A percentile compares a stretch with the other conserved stretches of the same genome.
These are phyloP conservation scores for Molanna angustata DNA, from an alignment of 2,888 invertebrate genomes.

Conservation along the genomic window DNA sequence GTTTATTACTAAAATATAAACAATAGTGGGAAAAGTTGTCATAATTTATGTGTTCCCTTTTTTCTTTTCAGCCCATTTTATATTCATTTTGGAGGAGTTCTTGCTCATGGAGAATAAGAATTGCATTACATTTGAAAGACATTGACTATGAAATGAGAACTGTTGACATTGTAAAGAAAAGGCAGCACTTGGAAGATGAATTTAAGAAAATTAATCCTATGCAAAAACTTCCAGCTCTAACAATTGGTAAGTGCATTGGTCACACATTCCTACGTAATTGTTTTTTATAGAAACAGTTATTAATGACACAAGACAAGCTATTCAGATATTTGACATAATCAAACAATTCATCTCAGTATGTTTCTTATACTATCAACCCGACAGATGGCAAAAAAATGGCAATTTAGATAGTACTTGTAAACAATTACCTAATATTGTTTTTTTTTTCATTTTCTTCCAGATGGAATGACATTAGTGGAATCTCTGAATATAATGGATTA, in stretches of 20 bases:
- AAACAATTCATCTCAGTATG: not conserved
- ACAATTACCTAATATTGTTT: not conserved
- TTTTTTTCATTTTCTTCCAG: slow-evolving; percentile 34
- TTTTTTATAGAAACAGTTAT: too few relatives aligned
- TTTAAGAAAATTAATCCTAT: slow-evolving; percentile 46
- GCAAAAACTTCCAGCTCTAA: slow-evolving; percentile 48
- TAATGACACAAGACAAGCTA: too few relatives aligned
- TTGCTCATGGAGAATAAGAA: slow-evolving; percentile 59
- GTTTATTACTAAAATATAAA: too few relatives aligned
- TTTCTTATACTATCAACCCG: too few relatives aligned
- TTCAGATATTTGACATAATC: too few relatives aligned
- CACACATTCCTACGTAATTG: too few relatives aligned
- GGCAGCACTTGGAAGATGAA: slow-evolving; percentile 41
- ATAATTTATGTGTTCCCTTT: too few relatives aligned
- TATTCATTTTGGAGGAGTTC: slow-evolving; percentile 59
- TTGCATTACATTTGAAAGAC: slow-evolving; percentile 43
- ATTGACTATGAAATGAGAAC: slow-evolving; percentile 43
- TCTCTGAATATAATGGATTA: slow-evolving; percentile 66
- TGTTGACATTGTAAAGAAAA: slow-evolving; percentile 44
- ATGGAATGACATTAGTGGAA: slow-evolving; percentile 45
- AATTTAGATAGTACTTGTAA: not conserved
- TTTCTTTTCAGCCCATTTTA: slow-evolving; percentile 39
- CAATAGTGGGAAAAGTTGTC: too few relatives aligned
- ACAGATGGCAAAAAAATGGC: not conserved
- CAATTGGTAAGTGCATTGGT: slow-evolving; percentile 48